These are phyloP conservation scores for Antechinus stuartii DNA, from an alignment of 2,113 vertebrate species.

Conservation along the genomic window DNA sequence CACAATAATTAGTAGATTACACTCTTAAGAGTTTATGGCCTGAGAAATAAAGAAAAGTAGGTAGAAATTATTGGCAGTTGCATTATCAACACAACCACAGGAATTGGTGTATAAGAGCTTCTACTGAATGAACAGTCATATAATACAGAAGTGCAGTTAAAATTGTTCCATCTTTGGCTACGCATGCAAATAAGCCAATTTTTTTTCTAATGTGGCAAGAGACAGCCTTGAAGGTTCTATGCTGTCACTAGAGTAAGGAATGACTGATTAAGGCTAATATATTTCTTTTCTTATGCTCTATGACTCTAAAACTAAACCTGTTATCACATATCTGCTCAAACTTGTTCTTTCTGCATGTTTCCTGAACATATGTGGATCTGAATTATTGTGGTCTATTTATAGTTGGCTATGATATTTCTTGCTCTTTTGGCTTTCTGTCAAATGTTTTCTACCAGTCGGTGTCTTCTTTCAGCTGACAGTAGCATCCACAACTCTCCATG, in stretches of 20 bases:
- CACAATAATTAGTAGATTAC: neutral
- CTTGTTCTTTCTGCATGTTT: neutral
- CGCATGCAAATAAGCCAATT: neutral
- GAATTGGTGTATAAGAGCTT: neutral
- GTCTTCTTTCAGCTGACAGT: neutral
- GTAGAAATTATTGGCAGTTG: neutral
- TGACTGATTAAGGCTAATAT: neutral
- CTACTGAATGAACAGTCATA: neutral
- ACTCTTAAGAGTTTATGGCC: neutral
- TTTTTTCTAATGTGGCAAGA: neutral
- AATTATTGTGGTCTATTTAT: neutral
- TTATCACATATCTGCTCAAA: neutral
- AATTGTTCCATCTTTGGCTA: neutral
- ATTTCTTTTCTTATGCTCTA: neutral
- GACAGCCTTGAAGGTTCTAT: neutral
- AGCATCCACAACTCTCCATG: neutral
- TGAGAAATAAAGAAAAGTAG: neutral
- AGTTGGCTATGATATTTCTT: neutral
- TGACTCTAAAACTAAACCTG: neutral
- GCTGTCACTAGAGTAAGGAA: neutral
- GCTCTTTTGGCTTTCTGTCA: neutral
- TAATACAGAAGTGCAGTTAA: neutral
- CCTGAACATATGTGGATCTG: neutral
- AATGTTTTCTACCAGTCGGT: neutral
- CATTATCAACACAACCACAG: neutral